These are phyloP conservation scores for Ptilonorhynchus violaceus DNA, from an alignment of 2,113 vertebrate genomes.

Conservation along the genomic window DNA sequence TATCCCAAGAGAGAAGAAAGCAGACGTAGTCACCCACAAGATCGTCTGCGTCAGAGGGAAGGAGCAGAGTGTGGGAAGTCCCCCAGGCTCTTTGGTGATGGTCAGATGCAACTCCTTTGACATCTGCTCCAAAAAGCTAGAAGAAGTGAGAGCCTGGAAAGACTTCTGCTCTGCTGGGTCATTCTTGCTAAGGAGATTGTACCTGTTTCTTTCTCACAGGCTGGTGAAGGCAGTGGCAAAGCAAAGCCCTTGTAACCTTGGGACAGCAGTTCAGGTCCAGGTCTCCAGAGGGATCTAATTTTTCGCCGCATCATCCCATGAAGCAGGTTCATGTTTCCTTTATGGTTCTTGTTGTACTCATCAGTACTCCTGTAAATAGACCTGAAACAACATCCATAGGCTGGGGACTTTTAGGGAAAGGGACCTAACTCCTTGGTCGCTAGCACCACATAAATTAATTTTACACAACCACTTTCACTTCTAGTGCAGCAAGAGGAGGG, in stretches of 20 bases:
- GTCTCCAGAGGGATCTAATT: not conserved
- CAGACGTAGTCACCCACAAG: not conserved
- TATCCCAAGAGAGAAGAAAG: not conserved
- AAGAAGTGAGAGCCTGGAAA: not conserved
- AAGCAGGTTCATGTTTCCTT: constrained; percentile 7
- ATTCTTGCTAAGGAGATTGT: not conserved
- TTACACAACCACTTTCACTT: not conserved
- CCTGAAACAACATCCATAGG: not conserved
- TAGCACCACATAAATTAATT: not conserved
- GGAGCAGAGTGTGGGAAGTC: not conserved
- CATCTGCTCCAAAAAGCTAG: not conserved
- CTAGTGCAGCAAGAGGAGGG: not conserved
- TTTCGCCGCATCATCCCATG: not conserved
- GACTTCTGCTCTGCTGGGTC: not conserved
- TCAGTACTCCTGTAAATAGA: constrained; percentile 7
- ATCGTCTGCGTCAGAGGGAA: not conserved
- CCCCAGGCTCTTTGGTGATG: not conserved
- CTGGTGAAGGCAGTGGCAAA: not conserved
- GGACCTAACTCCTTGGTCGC: not conserved
- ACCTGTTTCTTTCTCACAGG: not conserved
- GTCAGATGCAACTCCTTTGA: not conserved
- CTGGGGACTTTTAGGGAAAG: not conserved
- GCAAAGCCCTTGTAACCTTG: not conserved
- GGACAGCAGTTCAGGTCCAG: not conserved
- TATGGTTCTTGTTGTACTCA: not conserved